phyloP scores from a whole-genome alignment of 2,888 invertebrate genomes.

The Ferdinandea cuprea region DNA sequence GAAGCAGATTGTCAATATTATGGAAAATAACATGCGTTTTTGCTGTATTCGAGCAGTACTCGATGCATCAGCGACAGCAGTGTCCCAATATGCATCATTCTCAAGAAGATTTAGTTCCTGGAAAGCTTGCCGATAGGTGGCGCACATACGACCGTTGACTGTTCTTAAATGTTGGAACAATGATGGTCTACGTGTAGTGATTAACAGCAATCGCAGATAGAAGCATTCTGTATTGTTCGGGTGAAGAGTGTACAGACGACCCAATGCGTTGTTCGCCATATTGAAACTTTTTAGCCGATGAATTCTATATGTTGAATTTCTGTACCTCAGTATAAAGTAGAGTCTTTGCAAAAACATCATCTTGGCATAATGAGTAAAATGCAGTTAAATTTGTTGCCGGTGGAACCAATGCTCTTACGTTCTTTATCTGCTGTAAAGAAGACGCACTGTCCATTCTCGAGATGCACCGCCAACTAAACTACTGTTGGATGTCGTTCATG shows the following conservation, averaged over 20 bases:
- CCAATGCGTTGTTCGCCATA: conserved; percentile 78
- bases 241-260: conserved; percentile 80
- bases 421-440: conserved; percentile 79
- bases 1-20: too few relatives aligned
- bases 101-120: conserved; percentile 77
- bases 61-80: conserved; percentile 56
- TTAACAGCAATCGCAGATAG: conserved; percentile 78
- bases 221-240: too few relatives aligned
- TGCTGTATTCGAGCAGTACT: conserved; percentile 44
- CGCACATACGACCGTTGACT: too few relatives aligned
- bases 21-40: too few relatives aligned
- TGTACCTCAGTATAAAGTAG: conserved; percentile 78
- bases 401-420: conserved; percentile 70
- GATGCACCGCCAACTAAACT: conserved; percentile 74
- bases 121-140: too few relatives aligned
- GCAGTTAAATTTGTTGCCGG: conserved; percentile 77
- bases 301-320: too few relatives aligned
- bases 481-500: conserved; percentile 74
- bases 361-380: conserved; percentile 79
- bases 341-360: conserved; percentile 77
- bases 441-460: conserved; percentile 77
- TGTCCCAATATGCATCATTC: conserved; percentile 75
- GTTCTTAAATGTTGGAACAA: conserved; percentile 76
- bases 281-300: conserved; percentile 77
- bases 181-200: conserved; percentile 75